These are phyloP conservation scores for Ochotona curzoniae DNA, from an alignment of 2,113 vertebrate species.

Conservation along the genomic window DNA sequence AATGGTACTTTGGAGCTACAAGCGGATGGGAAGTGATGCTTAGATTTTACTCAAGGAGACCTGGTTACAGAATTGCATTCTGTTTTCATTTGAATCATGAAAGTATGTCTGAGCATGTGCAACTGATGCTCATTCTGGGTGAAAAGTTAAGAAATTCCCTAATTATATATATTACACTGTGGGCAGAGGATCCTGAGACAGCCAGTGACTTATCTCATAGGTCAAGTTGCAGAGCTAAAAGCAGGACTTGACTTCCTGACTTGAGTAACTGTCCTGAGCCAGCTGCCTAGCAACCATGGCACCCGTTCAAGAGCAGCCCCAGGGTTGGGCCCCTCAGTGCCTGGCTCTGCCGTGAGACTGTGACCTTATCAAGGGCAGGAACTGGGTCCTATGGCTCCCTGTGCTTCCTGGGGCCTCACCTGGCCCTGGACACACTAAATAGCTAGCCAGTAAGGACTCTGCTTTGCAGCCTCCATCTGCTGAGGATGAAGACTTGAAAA, in stretches of 20 bases:
- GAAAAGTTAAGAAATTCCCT: conserved; percentile 74
- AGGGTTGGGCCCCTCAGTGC: background rate
- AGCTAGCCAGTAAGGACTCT: background rate
- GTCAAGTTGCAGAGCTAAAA: conserved; percentile 72
- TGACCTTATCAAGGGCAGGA: conserved; percentile 35
- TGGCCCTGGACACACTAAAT: background rate
- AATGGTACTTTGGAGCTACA: conserved; percentile 5
- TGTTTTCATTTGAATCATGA: conserved; percentile 70
- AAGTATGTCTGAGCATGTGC: conserved; percentile 48
- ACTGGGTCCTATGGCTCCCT: background rate
- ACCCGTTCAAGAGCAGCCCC: background rate
- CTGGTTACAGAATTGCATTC: conserved; percentile 57
- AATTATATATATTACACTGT: conserved; percentile 68
- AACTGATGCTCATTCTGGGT: conserved; percentile 50
- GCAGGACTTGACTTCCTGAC: conserved; percentile 65
- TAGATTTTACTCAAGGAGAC: conserved; percentile 52
- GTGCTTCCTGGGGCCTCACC: rapidly evolving
- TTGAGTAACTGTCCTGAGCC: conserved; percentile 51
- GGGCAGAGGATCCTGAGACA: conserved; percentile 63
- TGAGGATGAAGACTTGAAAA: background rate
- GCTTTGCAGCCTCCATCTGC: background rate
- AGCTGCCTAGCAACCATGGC: conserved; percentile 55
- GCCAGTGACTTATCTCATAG: conserved; percentile 65
- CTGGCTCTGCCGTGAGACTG: background rate
- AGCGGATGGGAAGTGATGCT: conserved; percentile 47